Conservation (phyloP, 2,888 invertebrate species). For the Tetrapedia diversipes region DNA sequence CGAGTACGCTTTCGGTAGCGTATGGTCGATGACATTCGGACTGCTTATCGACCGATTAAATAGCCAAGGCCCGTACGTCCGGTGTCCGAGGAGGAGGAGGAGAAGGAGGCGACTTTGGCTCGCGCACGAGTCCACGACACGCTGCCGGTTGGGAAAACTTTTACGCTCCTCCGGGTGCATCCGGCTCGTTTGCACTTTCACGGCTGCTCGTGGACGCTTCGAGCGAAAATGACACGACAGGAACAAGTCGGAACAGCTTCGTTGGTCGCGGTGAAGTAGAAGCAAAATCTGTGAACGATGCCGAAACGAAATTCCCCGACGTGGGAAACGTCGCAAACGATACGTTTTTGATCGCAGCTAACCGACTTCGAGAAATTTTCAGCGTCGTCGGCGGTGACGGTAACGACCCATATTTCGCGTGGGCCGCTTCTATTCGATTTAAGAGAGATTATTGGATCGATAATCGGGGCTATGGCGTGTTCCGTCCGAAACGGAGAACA, state of each 20-base stretch:
- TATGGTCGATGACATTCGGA: constrained; percentile 50
- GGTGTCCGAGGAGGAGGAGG: too few species aligned
- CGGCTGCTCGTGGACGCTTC: too few species aligned
- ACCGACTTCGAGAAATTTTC: neutral
- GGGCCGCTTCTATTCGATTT: neutral
- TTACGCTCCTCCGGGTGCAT: neutral
- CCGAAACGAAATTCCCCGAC: too few species aligned
- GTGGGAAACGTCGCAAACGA: neutral
- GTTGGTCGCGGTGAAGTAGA: too few species aligned
- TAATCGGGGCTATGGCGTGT: too few species aligned
- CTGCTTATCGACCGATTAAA: constrained; percentile 23
- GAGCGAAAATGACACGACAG: too few species aligned
- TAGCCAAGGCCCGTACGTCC: constrained; percentile 23
- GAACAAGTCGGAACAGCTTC: too few species aligned
- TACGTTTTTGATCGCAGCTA: neutral
- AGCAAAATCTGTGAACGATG: too few species aligned
- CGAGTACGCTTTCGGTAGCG: constrained; percentile 47
- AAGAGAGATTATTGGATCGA: too few species aligned
- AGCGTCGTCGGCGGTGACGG: neutral
- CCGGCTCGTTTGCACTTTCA: neutral
- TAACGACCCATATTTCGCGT: neutral
- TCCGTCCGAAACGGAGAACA: too few species aligned
- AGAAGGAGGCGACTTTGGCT: too few species aligned
- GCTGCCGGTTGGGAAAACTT: constrained; percentile 6
- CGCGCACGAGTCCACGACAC: neutral